Evolutionary conservation across 2,797 vertebrate species (phyloP).

Genomic region (Lophotriccus pileatus): DNA sequence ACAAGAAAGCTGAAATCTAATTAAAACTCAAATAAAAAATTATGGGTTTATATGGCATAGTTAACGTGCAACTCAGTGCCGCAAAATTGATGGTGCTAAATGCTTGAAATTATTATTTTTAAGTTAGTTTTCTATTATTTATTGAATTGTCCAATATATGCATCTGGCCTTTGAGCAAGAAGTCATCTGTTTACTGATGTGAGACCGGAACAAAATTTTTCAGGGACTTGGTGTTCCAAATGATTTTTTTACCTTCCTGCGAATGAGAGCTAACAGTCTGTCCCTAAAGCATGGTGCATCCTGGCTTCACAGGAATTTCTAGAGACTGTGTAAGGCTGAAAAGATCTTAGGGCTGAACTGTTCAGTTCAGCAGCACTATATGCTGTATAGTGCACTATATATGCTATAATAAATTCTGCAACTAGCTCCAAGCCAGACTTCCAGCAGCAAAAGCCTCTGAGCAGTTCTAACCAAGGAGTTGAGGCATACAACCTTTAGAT

Average conservation of each 20-base stretch:
- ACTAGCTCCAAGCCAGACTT: not conserved
- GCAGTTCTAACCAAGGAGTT: not conserved
- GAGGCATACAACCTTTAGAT: not conserved
- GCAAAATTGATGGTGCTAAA: not conserved
- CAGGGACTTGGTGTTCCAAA: not conserved
- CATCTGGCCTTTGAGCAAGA: not conserved
- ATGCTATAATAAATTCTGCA: not conserved
- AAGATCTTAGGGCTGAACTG: not conserved
- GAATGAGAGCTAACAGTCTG: not conserved
- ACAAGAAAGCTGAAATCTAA: not conserved
- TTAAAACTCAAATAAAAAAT: not conserved
- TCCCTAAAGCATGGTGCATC: not conserved
- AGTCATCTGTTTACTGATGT: not conserved
- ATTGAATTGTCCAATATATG: not conserved
- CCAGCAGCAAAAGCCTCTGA: not conserved
- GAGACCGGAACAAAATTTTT: not conserved
- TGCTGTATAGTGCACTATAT: too few species aligned
- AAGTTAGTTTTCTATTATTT: not conserved
- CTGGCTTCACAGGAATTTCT: not conserved
- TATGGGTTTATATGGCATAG: not conserved
- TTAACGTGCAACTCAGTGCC: not conserved
- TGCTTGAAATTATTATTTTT: not conserved
- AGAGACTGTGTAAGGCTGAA: not conserved
- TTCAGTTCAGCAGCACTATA: not conserved
- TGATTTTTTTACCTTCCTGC: not conserved